Base-by-base conservation (phyloP, 2,797 vertebrate genomes). In the Sebastes oblongus region DNA sequence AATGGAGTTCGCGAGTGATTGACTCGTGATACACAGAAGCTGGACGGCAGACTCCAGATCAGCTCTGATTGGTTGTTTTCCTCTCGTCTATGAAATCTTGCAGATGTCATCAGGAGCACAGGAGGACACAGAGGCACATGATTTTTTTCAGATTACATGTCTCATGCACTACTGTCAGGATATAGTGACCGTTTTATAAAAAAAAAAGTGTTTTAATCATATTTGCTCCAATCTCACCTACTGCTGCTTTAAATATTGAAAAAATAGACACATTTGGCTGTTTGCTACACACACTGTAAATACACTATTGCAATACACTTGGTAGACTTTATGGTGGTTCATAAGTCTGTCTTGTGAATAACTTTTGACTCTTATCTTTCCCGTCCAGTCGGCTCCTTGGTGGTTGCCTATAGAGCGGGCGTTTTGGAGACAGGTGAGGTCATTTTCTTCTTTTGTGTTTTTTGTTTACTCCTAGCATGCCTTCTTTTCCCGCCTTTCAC, bases 381-480 rank as follows among this genome's bases (percentile, higher is more conserved):
- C 4, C 0, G 34, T 89, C 75, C 86, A 99, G 98, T 95, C 98
- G 22, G 96, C 98, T 29, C 98, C 98, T 0, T 99, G 98, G 98
- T 99, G 98, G 98, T 69, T 98, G 86, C 98, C 98, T 1, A 75
- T 99, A 0, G 95, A 98, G 78, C 96, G 94, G 66, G 98, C 96
- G 0, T 98, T 97, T 87, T 99, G 98, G 98, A 96, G 97, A 92
- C 98, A 98, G 97, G 98, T 98, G 84, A 93, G 92, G 1, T 72
- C 3, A 20, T 50, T 39, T 2, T 55, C 29, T 65, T 10, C 8
- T 5, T 1, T 4, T 13, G 9, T 58, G 6, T 6, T 62, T 54
- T 39, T 14, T 39, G 36, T 39, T 39, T 39, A 39, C 2, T 55
- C 16, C 4, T 11, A 58, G 3, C 25, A 18, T 14, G 2, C 5